phyloP scores from a whole-genome alignment of 2,797 vertebrate species.

The Siniperca scherzeri region DNA sequence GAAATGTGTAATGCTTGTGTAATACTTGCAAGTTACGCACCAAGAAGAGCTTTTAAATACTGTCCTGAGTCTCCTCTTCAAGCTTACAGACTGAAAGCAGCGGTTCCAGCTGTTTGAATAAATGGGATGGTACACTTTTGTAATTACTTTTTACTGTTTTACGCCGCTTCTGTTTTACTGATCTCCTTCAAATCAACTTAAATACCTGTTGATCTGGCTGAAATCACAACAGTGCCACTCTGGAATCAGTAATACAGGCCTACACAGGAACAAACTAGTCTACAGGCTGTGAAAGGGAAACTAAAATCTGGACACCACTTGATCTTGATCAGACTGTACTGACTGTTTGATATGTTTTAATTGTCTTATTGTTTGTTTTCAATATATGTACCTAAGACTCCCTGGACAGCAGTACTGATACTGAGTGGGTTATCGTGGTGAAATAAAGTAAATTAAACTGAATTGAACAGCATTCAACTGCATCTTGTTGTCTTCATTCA shows the following conservation, averaged over 20 bases:
- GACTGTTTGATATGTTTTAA: background rate
- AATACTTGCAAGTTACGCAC: slow-evolving; percentile 45
- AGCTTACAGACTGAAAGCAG: slow-evolving; percentile 13
- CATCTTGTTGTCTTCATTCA: background rate
- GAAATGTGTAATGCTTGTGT: slow-evolving; percentile 51
- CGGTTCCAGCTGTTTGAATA: slow-evolving; percentile 8
- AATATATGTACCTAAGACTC: background rate
- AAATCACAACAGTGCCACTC: background rate
- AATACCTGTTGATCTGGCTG: background rate
- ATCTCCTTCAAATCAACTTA: background rate
- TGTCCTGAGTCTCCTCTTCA: slow-evolving; percentile 6
- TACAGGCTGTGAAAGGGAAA: background rate
- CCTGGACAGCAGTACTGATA: background rate
- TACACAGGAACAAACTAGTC: background rate
- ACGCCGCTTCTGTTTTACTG: background rate
- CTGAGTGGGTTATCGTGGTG: too few relatives aligned
- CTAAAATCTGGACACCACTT: background rate
- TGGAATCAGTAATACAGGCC: background rate
- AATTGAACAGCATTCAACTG: background rate
- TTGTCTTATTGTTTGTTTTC: background rate
- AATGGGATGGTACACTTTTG: background rate
- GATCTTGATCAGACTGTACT: background rate
- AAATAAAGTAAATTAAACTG: background rate
- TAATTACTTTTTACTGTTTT: background rate
- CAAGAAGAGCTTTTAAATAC: slow-evolving; percentile 32